Conservation (phyloP, 1,140 invertebrate species). For the Glomeris maerens region DNA sequence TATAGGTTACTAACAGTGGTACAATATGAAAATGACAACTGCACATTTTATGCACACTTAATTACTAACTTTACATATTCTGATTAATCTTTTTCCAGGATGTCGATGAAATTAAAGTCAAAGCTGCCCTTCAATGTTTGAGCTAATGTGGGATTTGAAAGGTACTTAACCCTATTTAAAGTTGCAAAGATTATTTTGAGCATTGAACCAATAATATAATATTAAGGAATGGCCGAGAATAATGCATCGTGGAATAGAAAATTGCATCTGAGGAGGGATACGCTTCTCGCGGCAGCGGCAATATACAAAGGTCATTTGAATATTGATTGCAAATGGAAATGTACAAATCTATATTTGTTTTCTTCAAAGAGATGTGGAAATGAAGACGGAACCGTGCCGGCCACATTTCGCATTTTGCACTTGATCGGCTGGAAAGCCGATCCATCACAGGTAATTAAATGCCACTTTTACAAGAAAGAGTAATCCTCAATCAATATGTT, state of each 20-base stretch:
- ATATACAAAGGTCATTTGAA: conserved; percentile 58
- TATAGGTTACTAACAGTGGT: conserved; percentile 89
- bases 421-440: conserved; percentile 97
- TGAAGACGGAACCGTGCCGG: conserved; percentile 53
- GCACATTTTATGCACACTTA: too few relatives aligned
- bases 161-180: conserved; percentile 25
- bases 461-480: conserved; percentile 31
- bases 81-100: too few relatives aligned
- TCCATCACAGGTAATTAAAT: conserved; percentile 46
- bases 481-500: conserved; percentile 15
- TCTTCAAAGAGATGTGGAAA: conserved; percentile 57
- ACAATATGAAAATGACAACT: too few relatives aligned
- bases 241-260: conserved; percentile 72
- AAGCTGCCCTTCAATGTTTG: conserved; percentile 81
- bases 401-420: conserved; percentile 92
- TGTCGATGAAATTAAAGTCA: conserved; percentile 79
- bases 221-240: conserved; percentile 73
- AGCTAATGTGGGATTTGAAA: conserved; percentile 89
- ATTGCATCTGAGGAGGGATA: conserved; percentile 58
- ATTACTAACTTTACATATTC: too few relatives aligned
- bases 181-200: background rate
- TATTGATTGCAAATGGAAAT: conserved; percentile 12
- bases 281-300: conserved; percentile 70
- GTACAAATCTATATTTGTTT: conserved; percentile 13
- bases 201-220: conserved; percentile 3